Percentiles rank a stretch among this genome's conserved stretches.
phyloP scores from a whole-genome alignment of 2,113 vertebrate genomes.

The Stegostoma tigrinum region DNA sequence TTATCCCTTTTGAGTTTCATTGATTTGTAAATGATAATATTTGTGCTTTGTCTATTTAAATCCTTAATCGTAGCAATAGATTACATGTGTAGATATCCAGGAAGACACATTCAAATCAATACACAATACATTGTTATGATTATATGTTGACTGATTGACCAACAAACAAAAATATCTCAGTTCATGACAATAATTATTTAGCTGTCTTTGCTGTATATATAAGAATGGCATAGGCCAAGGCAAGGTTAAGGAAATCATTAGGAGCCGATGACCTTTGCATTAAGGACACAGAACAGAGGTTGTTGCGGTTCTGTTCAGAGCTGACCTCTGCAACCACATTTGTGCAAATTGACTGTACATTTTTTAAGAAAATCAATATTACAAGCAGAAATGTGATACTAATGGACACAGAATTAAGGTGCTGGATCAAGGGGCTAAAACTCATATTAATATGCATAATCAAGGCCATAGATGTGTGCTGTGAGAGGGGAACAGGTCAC shows the following conservation, averaged over 20 bases:
- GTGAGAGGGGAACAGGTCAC: constrained; percentile 62
- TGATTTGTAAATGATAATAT: background rate
- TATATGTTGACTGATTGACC: constrained; percentile 17
- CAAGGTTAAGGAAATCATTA: constrained; percentile 42
- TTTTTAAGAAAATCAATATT: constrained; percentile 68
- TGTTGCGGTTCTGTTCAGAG: constrained; percentile 46
- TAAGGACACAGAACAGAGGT: constrained; percentile 46
- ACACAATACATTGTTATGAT: constrained; percentile 3
- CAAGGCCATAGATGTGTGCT: constrained; percentile 58
- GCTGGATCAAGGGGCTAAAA: constrained; percentile 62
- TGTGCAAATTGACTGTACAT: constrained; percentile 53
- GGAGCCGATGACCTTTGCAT: constrained; percentile 41
- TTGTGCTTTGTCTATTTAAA: background rate
- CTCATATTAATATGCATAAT: constrained; percentile 70
- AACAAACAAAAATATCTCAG: constrained; percentile 3
- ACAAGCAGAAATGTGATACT: constrained; percentile 74
- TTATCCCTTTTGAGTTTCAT: background rate
- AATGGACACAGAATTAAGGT: constrained; percentile 74
- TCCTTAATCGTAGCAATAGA: background rate
- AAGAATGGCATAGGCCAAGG: constrained; percentile 34
- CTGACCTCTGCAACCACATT: constrained; percentile 53
- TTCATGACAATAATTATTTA: constrained; percentile 28
- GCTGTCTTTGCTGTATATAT: constrained; percentile 28
- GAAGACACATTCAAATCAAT: constrained; percentile 3
- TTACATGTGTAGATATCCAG: constrained; percentile 8